Evolutionary conservation across 1,140 invertebrate genomes (phyloP).

Genomic region (Trichonephila clavata): DNA sequence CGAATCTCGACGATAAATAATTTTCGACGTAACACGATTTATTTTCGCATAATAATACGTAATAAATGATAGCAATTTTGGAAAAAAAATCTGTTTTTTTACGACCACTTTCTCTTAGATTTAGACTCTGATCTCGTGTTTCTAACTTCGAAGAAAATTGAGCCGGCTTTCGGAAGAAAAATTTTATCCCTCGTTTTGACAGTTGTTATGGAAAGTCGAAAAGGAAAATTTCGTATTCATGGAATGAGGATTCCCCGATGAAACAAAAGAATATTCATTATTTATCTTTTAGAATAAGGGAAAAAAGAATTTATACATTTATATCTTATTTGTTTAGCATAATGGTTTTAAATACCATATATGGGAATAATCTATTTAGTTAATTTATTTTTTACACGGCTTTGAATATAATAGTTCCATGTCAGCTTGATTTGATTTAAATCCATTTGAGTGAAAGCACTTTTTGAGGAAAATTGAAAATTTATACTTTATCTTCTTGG

Average conservation of each 20-base stretch:
- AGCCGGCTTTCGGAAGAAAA: neutral
- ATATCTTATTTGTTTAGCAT: too few relatives aligned
- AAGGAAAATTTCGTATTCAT: neutral
- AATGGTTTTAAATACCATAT: too few relatives aligned
- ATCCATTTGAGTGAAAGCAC: too few relatives aligned
- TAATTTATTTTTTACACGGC: too few relatives aligned
- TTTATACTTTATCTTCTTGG: too few relatives aligned
- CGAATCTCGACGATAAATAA: constrained; percentile 58
- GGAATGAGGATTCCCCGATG: neutral
- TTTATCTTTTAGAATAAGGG: neutral
- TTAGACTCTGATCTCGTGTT: constrained; percentile 5
- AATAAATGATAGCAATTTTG: constrained; percentile 45
- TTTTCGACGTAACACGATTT: constrained; percentile 54
- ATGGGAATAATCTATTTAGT: too few relatives aligned
- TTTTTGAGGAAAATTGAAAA: too few relatives aligned
- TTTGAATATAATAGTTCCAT: too few relatives aligned
- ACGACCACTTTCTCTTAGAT: constrained; percentile 24
- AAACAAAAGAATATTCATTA: constrained; percentile 13
- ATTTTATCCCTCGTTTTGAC: neutral
- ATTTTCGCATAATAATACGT: constrained; percentile 57
- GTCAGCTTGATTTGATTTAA: too few relatives aligned
- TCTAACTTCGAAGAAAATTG: neutral
- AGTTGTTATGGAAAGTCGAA: neutral
- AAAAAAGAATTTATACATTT: too few relatives aligned
- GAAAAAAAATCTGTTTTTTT: neutral